Conservation (phyloP, 2,888 invertebrate genomes). For the Luffia ferchaultella region DNA sequence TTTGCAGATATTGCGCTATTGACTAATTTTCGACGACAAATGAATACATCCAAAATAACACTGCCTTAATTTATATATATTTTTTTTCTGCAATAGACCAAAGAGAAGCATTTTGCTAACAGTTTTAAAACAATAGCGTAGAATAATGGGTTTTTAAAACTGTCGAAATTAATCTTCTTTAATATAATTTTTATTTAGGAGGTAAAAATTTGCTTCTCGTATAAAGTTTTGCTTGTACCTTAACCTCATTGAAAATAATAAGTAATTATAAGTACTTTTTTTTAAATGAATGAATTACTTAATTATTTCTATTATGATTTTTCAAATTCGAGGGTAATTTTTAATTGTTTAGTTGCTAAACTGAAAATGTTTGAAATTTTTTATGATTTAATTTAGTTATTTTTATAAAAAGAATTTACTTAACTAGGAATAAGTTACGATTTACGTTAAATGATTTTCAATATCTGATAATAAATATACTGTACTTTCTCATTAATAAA, state of each 20-base stretch:
- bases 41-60: background rate
- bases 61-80: slow-evolving; percentile 6
- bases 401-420: slow-evolving; percentile 4
- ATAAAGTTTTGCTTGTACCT: no score
- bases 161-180: no score
- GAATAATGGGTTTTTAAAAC: no score
- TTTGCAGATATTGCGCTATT: no score
- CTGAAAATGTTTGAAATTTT: background rate
- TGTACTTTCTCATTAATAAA: background rate
- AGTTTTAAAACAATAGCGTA: no score
- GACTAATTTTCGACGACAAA: no score
- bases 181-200: no score
- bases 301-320: no score
- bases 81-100: slow-evolving; percentile 30
- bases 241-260: no score
- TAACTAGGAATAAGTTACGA: background rate
- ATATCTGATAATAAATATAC: background rate
- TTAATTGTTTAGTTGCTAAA: background rate
- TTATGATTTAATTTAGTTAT: background rate
- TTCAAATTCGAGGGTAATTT: background rate
- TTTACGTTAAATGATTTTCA: background rate
- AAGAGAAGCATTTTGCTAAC: slow-evolving; percentile 39
- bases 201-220: no score
- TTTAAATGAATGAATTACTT: no score
- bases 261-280: no score